Conservation (phyloP, 1,140 invertebrate species). For the Drosophila mayri region DNA sequence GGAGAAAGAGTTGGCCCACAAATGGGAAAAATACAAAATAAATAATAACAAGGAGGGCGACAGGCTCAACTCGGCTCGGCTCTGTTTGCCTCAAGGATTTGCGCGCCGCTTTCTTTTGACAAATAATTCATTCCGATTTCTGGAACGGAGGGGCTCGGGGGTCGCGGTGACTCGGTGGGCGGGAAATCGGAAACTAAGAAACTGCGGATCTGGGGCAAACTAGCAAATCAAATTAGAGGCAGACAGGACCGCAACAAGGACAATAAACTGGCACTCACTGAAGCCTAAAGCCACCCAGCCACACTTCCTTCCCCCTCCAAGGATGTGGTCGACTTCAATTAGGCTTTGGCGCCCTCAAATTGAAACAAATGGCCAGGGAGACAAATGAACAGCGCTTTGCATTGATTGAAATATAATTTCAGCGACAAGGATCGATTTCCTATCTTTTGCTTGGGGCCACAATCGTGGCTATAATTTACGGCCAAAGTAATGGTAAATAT, state of each 20-base stretch:
- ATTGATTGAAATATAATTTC: slow-evolving; percentile 47
- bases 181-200: slow-evolving; percentile 20
- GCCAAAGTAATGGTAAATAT: neutral
- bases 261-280: slow-evolving; percentile 9
- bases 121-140: slow-evolving; percentile 48
- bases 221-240: slow-evolving; percentile 48
- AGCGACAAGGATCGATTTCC: neutral
- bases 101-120: slow-evolving; percentile 30
- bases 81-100: slow-evolving; percentile 36
- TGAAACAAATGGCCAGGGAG: slow-evolving; percentile 36
- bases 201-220: slow-evolving; percentile 29
- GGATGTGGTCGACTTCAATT: slow-evolving; percentile 45
- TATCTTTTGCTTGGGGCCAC: neutral
- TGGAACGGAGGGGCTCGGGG: neutral
- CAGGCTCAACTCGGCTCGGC: slow-evolving; percentile 4
- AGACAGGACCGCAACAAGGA: slow-evolving; percentile 29
- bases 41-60: slow-evolving; percentile 7
- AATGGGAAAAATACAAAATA: slow-evolving; percentile 16
- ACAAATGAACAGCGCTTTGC: slow-evolving; percentile 29
- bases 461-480: neutral
- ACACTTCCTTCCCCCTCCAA: neutral
- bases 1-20: slow-evolving; percentile 38
- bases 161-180: neutral
- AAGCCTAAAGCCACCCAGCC: slow-evolving; percentile 12
- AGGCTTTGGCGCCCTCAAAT: slow-evolving; percentile 29